A percentile compares a stretch with the other conserved stretches of the same genome.
Conservation (phyloP, 2,113 vertebrate genomes). For the Trachemys scripta region DNA sequence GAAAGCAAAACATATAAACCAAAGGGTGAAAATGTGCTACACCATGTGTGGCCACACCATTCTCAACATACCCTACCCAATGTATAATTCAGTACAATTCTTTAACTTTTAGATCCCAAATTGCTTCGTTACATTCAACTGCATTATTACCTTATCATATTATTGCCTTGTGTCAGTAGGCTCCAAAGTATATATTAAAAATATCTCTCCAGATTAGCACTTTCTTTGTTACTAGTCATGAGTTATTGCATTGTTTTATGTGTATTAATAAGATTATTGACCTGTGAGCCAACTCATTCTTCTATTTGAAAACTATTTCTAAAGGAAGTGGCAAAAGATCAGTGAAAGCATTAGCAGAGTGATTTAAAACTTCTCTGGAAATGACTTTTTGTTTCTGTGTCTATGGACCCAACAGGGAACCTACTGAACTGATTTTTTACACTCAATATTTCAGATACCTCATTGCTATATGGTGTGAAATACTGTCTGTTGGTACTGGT, state of each 20-base stretch:
- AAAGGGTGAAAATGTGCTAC: constrained; percentile 52
- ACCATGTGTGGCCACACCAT: constrained; percentile 64
- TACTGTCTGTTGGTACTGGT: not conserved
- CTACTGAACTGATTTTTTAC: not conserved
- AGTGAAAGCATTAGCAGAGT: not conserved
- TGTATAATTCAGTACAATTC: not conserved
- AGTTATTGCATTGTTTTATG: not conserved
- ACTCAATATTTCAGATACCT: not conserved
- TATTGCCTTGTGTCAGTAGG: not conserved
- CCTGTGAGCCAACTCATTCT: not conserved
- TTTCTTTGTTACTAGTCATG: not conserved
- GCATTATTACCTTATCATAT: not conserved
- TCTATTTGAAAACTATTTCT: not conserved
- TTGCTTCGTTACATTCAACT: not conserved
- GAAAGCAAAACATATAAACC: constrained; percentile 72
- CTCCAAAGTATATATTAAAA: not conserved
- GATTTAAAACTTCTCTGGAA: rapidly evolving
- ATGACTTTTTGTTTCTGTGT: not conserved
- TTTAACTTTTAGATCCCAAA: not conserved
- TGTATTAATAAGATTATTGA: not conserved
- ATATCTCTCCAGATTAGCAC: not conserved
- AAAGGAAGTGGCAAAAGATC: not conserved
- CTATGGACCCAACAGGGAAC: not conserved
- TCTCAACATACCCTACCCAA: not conserved
- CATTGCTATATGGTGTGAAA: not conserved